phyloP scores from a whole-genome alignment of 2,113 vertebrate genomes.

The Dendrocopos noguchii region DNA sequence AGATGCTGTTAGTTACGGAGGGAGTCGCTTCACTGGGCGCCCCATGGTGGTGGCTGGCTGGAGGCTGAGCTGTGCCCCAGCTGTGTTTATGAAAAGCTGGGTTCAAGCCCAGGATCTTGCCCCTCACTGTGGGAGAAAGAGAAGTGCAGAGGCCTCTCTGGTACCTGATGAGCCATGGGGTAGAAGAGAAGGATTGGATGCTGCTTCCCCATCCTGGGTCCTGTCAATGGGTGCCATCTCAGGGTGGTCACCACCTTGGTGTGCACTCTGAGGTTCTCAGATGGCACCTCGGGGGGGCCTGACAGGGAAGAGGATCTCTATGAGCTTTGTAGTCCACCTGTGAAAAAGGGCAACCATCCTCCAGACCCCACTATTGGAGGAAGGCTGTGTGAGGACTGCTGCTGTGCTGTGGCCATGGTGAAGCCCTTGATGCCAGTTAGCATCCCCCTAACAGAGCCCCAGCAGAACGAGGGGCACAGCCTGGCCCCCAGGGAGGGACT shows the following conservation, averaged over 20 bases:
- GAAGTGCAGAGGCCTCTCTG: neutral
- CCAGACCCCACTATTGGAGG: neutral
- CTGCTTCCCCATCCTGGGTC: neutral
- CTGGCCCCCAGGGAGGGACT: neutral
- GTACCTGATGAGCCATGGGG: accelerated
- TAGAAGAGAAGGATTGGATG: neutral
- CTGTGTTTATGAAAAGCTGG: neutral
- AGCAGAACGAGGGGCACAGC: accelerated
- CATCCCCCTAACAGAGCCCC: neutral
- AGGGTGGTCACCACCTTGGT: neutral
- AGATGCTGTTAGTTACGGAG: neutral
- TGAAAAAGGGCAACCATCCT: neutral
- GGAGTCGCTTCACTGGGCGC: neutral
- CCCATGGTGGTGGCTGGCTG: accelerated
- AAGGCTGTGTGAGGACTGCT: too few relatives aligned
- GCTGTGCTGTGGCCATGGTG: neutral
- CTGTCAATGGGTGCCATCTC: neutral
- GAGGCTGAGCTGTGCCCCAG: neutral
- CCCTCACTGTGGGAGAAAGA: neutral
- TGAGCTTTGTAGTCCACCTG: accelerated
- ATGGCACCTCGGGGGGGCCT: neutral
- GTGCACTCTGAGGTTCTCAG: neutral
- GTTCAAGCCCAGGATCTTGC: neutral
- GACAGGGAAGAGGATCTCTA: neutral
- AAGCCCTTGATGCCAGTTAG: neutral